A percentile compares a stretch with the other conserved stretches of the same genome.
Evolutionary conservation across 1,140 invertebrate species (phyloP).

Genomic region (Pectinophora gossypiella): DNA sequence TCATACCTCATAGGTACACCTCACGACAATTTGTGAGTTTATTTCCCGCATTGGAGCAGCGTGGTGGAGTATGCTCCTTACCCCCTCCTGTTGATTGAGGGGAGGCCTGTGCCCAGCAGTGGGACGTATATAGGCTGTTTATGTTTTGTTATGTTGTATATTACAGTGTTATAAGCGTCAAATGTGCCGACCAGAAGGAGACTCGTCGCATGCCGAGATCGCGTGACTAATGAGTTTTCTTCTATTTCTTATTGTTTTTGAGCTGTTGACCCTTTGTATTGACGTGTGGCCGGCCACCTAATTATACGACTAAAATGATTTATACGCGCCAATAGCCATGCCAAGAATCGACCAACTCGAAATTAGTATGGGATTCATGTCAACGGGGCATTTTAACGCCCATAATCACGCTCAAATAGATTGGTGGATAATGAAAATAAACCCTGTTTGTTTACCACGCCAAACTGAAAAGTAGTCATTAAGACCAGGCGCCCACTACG

Average conservation of each 20-base stretch:
- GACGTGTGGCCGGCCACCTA: conserved; percentile 41
- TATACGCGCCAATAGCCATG: conserved; percentile 35
- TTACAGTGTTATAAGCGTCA: too few species aligned
- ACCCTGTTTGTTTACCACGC: not conserved
- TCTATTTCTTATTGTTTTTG: conserved; percentile 67
- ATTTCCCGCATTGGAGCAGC: too few species aligned
- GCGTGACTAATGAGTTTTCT: conserved; percentile 66
- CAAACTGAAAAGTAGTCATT: too few species aligned
- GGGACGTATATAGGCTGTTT: too few species aligned
- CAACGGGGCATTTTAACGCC: conserved; percentile 31
- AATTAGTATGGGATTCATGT: conserved; percentile 34
- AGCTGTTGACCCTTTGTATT: conserved; percentile 60
- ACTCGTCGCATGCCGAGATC: conserved; percentile 24
- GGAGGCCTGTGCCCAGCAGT: too few species aligned
- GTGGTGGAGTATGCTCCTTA: too few species aligned
- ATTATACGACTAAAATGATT: conserved; percentile 56
- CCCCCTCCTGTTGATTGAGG: too few species aligned
- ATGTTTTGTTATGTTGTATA: too few species aligned
- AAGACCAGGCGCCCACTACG: too few species aligned
- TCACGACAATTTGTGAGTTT: too few species aligned
- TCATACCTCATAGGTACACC: too few species aligned
- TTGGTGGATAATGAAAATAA: not conserved
- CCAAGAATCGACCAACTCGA: conserved; percentile 20
- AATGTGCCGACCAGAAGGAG: conserved; percentile 11
- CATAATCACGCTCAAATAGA: conserved; percentile 5